Base-by-base conservation (phyloP, 1,140 invertebrate species). In the Geopemphigus sp. region DNA sequence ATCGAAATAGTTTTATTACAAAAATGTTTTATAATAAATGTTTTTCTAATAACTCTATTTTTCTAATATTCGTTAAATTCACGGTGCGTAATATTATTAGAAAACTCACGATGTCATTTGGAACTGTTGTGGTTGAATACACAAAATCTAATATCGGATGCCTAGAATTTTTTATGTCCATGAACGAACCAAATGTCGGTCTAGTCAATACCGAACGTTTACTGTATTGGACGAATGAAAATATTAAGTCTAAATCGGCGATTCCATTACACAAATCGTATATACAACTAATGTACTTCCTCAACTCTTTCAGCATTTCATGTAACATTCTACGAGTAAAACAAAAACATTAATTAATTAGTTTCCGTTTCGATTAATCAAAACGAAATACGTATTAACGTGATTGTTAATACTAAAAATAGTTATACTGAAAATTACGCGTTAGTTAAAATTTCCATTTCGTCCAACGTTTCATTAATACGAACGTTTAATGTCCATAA, bases 71-170 rank as follows among this genome's bases (percentile, higher is more conserved):
- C 39, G 39, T 45, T 45, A 45, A 5, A 45, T 45, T 5, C 39
- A 45, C 11, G n/a, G n/a, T n/a, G n/a, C n/a, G n/a, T n/a, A n/a
- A 45, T 45, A 45, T 5, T 45, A 45, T 45, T 45, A 45, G 11
- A 5, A 70, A 80, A 83, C 89, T 89, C 88, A 95, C 93, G 66
- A 92, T 89, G 84, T 94, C 90, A 86, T 96, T 96, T 1, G 92
- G 86, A 5, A 92, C 87, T 14, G 91, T 88, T 82, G 88, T 85
- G 12, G 88, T 87, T 81, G 83, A 85, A 82, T 84, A 82, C 15
- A 90, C 90, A 83, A 88, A 89, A 86, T 94, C 92, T 80, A 95
- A 85, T 32, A 96, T 89, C 0, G 94, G 94, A 88, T 97, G 94
- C 66, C 90, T 86, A 1, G 92, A 91, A 82, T 90, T 87, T 80